A percentile compares a stretch with the other conserved stretches of the same genome.
Conservation (phyloP, 1,140 invertebrate genomes). For the Saccostrea glomerata region DNA sequence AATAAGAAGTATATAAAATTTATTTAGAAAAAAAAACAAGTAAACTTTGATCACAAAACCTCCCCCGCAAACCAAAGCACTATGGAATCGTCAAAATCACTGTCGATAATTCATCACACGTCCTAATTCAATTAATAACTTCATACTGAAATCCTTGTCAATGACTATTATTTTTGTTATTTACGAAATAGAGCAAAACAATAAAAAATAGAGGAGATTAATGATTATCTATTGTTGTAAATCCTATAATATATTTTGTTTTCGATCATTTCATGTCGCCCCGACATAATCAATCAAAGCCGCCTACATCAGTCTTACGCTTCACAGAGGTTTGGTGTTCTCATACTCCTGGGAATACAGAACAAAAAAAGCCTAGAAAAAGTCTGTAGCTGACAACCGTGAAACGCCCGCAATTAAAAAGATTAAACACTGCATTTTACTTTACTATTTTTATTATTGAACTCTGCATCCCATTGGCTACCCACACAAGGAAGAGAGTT, state of each 20-base stretch:
- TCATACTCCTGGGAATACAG: not conserved
- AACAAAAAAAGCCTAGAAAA: not conserved
- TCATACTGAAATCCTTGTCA: not conserved
- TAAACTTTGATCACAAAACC: not conserved
- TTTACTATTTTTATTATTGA: not conserved
- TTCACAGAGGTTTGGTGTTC: not conserved
- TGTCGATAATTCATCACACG: conserved; percentile 1
- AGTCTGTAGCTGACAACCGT: not conserved
- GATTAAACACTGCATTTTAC: not conserved
- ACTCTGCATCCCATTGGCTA: not conserved
- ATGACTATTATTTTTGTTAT: not conserved
- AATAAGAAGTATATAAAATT: too few relatives aligned
- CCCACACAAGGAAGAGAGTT: not conserved
- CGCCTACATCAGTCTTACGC: not conserved
- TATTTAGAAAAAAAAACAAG: too few relatives aligned
- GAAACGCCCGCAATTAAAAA: not conserved
- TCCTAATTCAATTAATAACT: not conserved
- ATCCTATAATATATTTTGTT: not conserved
- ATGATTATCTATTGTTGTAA: conserved; percentile 14
- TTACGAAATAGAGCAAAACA: not conserved
- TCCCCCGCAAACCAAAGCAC: not conserved
- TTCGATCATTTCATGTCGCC: not conserved
- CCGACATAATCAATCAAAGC: conserved; percentile 7
- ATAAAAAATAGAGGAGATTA: not conserved
- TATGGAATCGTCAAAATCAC: not conserved